These are phyloP conservation scores for Cynaeus angustus DNA, from an alignment of 2,888 invertebrate species.

Conservation along the genomic window DNA sequence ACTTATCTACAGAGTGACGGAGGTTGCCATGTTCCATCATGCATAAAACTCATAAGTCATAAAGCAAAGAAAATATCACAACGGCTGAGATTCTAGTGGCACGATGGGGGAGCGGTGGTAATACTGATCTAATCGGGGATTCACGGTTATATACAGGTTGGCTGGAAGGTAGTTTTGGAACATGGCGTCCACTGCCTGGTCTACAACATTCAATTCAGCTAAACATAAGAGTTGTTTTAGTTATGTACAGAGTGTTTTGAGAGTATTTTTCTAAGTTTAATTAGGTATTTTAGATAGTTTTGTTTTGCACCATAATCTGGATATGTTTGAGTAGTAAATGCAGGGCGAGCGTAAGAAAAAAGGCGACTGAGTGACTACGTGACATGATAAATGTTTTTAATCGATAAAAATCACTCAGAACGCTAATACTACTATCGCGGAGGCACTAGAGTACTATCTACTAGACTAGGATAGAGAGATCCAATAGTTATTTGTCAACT, in stretches of 20 bases:
- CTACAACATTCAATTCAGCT: constrained; percentile 58
- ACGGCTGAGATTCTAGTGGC: constrained; percentile 36
- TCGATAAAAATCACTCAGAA: constrained; percentile 56
- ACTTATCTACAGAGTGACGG: constrained; percentile 58
- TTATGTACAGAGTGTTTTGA: constrained; percentile 57
- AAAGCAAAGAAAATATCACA: constrained; percentile 40
- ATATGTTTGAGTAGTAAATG: constrained; percentile 69
- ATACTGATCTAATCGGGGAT: constrained; percentile 10
- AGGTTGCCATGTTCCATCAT: constrained; percentile 50
- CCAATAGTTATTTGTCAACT: constrained; percentile 65
- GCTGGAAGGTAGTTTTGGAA: constrained; percentile 12
- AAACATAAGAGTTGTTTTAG: constrained; percentile 57
- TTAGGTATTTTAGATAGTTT: constrained; percentile 62
- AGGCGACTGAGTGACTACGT: constrained; percentile 58
- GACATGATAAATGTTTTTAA: constrained; percentile 51
- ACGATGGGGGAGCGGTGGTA: constrained; percentile 13
- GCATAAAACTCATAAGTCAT: constrained; percentile 47
- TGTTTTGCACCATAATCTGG: constrained; percentile 70
- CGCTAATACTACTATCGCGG: constrained; percentile 69
- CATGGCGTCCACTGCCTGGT: constrained; percentile 49
- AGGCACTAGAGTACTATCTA: constrained; percentile 70
- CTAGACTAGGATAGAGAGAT: constrained; percentile 66
- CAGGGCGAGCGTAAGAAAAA: constrained; percentile 65
- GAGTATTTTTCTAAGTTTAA: constrained; percentile 55
- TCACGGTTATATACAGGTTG: constrained; percentile 34